These are phyloP conservation scores for Hetaerina americana DNA, from an alignment of 1,140 invertebrate genomes.

Conservation along the genomic window DNA sequence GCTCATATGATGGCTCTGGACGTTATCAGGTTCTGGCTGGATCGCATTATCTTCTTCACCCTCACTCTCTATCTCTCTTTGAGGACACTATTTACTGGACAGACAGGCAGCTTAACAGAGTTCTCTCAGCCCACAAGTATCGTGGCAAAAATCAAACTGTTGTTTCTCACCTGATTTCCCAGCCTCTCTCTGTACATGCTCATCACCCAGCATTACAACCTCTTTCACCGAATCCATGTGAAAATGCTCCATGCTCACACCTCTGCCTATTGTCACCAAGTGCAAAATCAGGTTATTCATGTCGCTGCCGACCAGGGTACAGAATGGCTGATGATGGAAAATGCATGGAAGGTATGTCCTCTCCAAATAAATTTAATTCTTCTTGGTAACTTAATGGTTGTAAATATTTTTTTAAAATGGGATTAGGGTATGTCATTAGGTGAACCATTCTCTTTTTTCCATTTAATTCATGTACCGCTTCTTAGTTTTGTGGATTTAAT, in stretches of 20 bases:
- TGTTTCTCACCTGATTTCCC: conserved; percentile 85
- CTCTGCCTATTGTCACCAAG: conserved; percentile 78
- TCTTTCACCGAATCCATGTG: conserved; percentile 68
- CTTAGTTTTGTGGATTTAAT: too few species aligned
- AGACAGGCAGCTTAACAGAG: conserved; percentile 80
- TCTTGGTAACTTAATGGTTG: too few species aligned
- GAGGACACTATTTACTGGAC: conserved; percentile 95
- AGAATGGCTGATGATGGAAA: conserved; percentile 49
- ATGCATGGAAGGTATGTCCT: conserved; percentile 48
- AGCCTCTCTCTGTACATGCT: conserved; percentile 87
- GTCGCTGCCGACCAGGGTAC: conserved; percentile 84
- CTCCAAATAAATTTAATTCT: too few species aligned
- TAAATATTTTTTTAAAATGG: too few species aligned
- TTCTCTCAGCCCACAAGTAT: conserved; percentile 82
- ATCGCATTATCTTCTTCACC: conserved; percentile 86
- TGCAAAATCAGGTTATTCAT: conserved; percentile 55
- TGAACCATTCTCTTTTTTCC: too few species aligned
- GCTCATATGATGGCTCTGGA: conserved; percentile 88
- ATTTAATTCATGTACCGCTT: too few species aligned
- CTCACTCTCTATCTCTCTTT: conserved; percentile 86
- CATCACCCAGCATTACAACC: conserved; percentile 90
- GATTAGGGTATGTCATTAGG: too few species aligned
- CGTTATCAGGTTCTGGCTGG: conserved; percentile 74
- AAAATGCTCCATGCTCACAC: conserved; percentile 67
- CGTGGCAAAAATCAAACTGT: conserved; percentile 81